These are phyloP conservation scores for Ophiothrix spiculata DNA, from an alignment of 35 echinoderm and acorn worm genomes.

Conservation along the genomic window DNA sequence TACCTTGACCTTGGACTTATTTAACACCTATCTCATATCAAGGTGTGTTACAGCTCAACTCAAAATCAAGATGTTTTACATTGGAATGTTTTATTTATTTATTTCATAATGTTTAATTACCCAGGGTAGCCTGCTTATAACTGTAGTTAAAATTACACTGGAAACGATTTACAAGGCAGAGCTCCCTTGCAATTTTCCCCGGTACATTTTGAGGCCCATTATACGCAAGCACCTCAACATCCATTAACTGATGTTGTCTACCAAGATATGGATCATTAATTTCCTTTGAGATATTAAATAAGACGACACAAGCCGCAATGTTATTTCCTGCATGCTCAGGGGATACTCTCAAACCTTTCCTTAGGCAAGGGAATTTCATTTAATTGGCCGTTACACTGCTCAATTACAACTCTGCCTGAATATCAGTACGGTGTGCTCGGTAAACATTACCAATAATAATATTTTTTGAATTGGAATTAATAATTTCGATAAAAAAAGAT, in stretches of 20 bases:
- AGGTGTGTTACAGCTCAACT: neutral
- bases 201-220: conserved; percentile 27
- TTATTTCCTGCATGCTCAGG: conserved; percentile 49
- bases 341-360: conserved; percentile 28
- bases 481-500: too few relatives aligned
- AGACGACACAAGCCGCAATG: conserved; percentile 46
- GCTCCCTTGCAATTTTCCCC: conserved; percentile 37
- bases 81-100: neutral
- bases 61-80: neutral
- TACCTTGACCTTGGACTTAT: neutral
- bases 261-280: conserved; percentile 54
- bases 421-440: too few relatives aligned
- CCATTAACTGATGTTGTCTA: conserved; percentile 15
- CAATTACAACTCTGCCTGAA: conserved; percentile 39
- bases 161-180: conserved; percentile 16
- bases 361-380: conserved; percentile 65
- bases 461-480: too few relatives aligned
- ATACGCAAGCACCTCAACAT: conserved; percentile 23
- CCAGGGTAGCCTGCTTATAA: neutral
- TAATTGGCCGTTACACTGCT: conserved; percentile 67
- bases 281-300: conserved; percentile 50
- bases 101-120: neutral
- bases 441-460: too few relatives aligned
- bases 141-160: neutral
- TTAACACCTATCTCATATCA: neutral